Percentiles rank a stretch among this genome's conserved stretches.
These are phyloP conservation scores for Crenuchus spilurus DNA, from an alignment of 2,797 vertebrate species.

Conservation along the genomic window DNA sequence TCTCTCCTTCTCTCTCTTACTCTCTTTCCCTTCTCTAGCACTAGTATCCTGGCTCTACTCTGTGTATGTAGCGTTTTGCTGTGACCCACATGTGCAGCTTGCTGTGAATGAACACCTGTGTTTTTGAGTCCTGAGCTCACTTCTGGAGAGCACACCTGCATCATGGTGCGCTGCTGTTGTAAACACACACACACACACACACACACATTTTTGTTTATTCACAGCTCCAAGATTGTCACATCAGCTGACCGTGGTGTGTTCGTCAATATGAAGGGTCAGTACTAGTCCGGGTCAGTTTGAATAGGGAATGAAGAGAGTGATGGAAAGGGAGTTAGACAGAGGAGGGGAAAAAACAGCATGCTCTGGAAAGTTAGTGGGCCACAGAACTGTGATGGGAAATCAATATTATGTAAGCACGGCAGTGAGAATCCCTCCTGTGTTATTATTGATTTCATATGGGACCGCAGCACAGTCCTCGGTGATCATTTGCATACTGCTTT, in stretches of 20 bases:
- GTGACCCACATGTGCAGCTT: conserved; percentile 50
- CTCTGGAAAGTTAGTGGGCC: conserved; percentile 31
- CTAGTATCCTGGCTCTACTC: conserved; percentile 1
- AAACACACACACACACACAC: conserved; percentile 16
- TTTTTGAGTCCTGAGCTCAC: conserved; percentile 41
- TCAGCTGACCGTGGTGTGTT: conserved; percentile 28
- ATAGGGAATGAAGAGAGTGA: conserved; percentile 4
- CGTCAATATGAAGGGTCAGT: conserved; percentile 4
- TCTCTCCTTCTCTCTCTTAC: conserved; percentile 28
- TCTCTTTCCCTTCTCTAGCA: background rate
- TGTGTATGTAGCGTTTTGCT: background rate
- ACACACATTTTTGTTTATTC: conserved; percentile 16
- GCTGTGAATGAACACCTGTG: conserved; percentile 59
- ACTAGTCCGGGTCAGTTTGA: background rate
- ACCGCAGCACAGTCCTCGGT: conserved; percentile 37
- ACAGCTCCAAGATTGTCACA: conserved; percentile 14
- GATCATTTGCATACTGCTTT: conserved; percentile 62
- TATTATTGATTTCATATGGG: conserved; percentile 56
- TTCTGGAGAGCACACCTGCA: conserved; percentile 56
- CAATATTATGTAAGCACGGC: conserved; percentile 59
- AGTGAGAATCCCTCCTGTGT: conserved; percentile 45
- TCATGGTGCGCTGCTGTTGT: conserved; percentile 6
- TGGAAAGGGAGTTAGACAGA: conserved; percentile 15
- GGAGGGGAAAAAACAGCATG: conserved; percentile 25
- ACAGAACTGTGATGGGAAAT: conserved; percentile 45